Evolutionary conservation across 2,888 invertebrate species (phyloP).

Genomic region (Dendrolimus pini): DNA sequence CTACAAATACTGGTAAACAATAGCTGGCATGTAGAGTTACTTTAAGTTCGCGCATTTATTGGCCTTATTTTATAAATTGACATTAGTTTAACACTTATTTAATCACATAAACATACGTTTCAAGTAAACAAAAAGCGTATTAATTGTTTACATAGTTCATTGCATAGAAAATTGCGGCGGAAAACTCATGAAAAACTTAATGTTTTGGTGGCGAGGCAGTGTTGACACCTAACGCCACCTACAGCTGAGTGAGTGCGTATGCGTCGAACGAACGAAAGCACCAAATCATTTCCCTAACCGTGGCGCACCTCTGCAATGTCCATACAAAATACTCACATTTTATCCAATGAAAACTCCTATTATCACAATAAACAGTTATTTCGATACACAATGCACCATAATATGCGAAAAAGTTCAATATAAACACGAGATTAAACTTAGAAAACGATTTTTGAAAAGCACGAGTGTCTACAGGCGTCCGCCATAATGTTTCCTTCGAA

Average conservation of each 20-base stretch:
- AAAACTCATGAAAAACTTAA: slow-evolving; percentile 72
- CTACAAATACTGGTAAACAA: slow-evolving; percentile 56
- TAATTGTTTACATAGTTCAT: slow-evolving; percentile 40
- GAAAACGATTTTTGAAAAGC: slow-evolving; percentile 78
- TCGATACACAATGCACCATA: slow-evolving; percentile 70
- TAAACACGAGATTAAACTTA: slow-evolving; percentile 74
- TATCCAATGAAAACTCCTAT: slow-evolving; percentile 66
- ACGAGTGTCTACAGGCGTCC: slow-evolving; percentile 75
- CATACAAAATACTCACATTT: slow-evolving; percentile 73
- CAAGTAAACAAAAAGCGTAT: slow-evolving; percentile 25
- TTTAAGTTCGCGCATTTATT: slow-evolving; percentile 60
- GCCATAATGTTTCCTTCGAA: slow-evolving; percentile 78
- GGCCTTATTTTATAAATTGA: slow-evolving; percentile 31
- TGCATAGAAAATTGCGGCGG: slow-evolving; percentile 64
- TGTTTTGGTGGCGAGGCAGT: slow-evolving; percentile 63
- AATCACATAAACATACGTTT: slow-evolving; percentile 19
- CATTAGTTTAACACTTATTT: slow-evolving; percentile 18
- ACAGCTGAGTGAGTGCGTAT: slow-evolving; percentile 75
- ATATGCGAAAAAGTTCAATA: slow-evolving; percentile 77
- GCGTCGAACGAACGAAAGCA: slow-evolving; percentile 75
- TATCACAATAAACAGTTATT: slow-evolving; percentile 70
- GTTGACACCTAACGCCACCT: slow-evolving; percentile 73
- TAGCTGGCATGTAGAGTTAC: slow-evolving; percentile 39
- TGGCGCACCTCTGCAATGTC: slow-evolving; percentile 76
- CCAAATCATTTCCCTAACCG: slow-evolving; percentile 78